Base-by-base conservation (phyloP, 2,113 vertebrate species). In the Tetraodon nigroviridis region DNA sequence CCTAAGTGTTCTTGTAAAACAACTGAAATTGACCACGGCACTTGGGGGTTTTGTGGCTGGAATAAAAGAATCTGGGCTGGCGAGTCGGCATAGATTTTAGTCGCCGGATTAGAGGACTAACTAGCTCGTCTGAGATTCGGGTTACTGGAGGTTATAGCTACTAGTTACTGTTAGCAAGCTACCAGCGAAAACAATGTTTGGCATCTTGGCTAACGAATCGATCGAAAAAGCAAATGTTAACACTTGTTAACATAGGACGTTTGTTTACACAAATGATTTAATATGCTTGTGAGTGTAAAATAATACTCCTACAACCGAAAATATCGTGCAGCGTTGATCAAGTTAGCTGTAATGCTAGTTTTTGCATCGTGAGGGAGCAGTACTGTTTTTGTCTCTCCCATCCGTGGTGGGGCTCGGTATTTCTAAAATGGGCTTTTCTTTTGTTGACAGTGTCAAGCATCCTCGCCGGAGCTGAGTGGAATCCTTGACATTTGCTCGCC, bases 361-460 rank as follows among this genome's bases (percentile, higher is more conserved):
- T 46, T 2, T 3, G 16, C 5, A 3, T 27, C 16, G 18, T 54
- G 21, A 7, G 18, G 17, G 18, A 51, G 45, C 21, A 17, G 1
- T 22, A 27, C 19, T 42, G 45, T 8, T 41, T 55, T 55, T 59
- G 5, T 51, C 46, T 47, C n/a, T 32, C 51, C 46, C 27, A 29
- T 41, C 45, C 20, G 49, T 42, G 51, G 51, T 21, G 7, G 46
- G 58, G 64, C n/a, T 60, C 24, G 46, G 1, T 44, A 55, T 48
- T 69, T 49, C 59, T 82, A 57, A 82, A 45, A 67, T 46, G 19
- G 61, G 14, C 14, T 46, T 46, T 58, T 29, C 12, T 32, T 67
- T 18, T 42, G 56, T 77, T 80, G 41, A 50, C 76, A 78, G 71
- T 42, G 48, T 42, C 41, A 49, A 55, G 51, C 60, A 67, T 71